Evolutionary conservation across 2,888 invertebrate species (phyloP).

Genomic region (Emesis furor): DNA sequence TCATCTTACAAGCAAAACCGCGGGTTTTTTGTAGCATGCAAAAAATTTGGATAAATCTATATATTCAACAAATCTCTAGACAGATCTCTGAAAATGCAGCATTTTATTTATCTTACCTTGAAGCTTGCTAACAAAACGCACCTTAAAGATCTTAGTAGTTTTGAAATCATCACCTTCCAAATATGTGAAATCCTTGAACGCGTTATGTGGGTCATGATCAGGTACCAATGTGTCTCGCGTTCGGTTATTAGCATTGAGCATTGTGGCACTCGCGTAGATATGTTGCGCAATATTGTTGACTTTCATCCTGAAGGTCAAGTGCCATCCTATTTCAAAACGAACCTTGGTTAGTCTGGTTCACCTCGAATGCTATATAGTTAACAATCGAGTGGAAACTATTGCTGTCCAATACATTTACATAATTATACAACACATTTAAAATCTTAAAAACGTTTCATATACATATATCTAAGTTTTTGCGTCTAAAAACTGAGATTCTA

Average conservation of each 20-base stretch:
- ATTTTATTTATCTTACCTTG: conserved; percentile 80
- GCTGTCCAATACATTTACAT: conserved; percentile 69
- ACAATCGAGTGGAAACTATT: conserved; percentile 86
- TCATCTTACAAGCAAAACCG: not conserved
- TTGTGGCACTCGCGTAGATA: conserved; percentile 84
- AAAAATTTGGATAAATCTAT: conserved; percentile 24
- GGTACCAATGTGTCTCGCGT: conserved; percentile 89
- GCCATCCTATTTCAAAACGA: conserved; percentile 91
- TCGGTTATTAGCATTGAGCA: conserved; percentile 89
- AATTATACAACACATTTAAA: conserved; percentile 28
- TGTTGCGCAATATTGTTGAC: conserved; percentile 91
- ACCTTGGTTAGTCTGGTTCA: conserved; percentile 90
- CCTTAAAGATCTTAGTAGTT: conserved; percentile 86
- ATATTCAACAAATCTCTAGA: not conserved
- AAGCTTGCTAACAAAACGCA: conserved; percentile 83
- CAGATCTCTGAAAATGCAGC: conserved; percentile 70
- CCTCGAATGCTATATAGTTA: conserved; percentile 85
- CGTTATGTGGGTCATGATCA: conserved; percentile 90
- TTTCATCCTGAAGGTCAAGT: conserved; percentile 92
- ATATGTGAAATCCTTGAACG: conserved; percentile 91
- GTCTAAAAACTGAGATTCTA: conserved; percentile 72
- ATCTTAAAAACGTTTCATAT: conserved; percentile 32
- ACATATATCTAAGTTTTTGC: conserved; percentile 19
- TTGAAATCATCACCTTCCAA: conserved; percentile 90
- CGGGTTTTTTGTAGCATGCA: not conserved